Evolutionary conservation across 1,140 invertebrate genomes (phyloP), one percentile per base, ranked within the genome.

Genomic region (Dufourea novaeangliae): DNA sequence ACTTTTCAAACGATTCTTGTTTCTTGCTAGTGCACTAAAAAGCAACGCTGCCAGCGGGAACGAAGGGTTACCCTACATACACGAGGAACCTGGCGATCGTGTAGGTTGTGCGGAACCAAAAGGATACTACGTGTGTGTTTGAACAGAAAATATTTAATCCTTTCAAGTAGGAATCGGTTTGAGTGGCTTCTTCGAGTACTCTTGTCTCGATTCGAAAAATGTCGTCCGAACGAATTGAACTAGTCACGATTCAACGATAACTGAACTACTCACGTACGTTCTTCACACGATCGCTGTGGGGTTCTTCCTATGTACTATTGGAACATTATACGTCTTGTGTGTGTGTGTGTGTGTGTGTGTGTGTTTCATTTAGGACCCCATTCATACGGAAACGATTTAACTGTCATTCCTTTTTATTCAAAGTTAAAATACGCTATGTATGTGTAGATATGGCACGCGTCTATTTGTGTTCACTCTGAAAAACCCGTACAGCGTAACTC

Each of bases 71-170:
- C 34, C 34, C 3, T 8, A 37, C 11, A 17, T 17, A 61, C 32
- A 61, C 39, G 14, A 27, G 27, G 20, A 32, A 1, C 12, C 20
- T 10, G 14, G n/a, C 10, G n/a, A 20, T 12, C 37, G 11, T 41
- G 68, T 7, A 14, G 2, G 20, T 32, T 0, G n/a, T 14, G 69
- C 20, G n/a, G 44, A 61, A 71, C 14, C 39, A 71, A 46, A 71
- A 27, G 20, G 25, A 71, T 34, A 32, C 56, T 34, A 29, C 27
- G 29, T 29, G 29, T 8, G 14, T 46, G 69, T 71, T 71, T 71
- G 14, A 71, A 62, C 29, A 25, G 56, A 71, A 71, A 71, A 71
- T 46, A 71, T 71, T 71, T 71, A 46, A 71, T 71, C 39, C 56
- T 34, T 22, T 39, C 14, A 29, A 62, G 29, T 14, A 29, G 29